Conservation (phyloP, 2,113 vertebrate genomes). For the Herpetotheres cachinnans region DNA sequence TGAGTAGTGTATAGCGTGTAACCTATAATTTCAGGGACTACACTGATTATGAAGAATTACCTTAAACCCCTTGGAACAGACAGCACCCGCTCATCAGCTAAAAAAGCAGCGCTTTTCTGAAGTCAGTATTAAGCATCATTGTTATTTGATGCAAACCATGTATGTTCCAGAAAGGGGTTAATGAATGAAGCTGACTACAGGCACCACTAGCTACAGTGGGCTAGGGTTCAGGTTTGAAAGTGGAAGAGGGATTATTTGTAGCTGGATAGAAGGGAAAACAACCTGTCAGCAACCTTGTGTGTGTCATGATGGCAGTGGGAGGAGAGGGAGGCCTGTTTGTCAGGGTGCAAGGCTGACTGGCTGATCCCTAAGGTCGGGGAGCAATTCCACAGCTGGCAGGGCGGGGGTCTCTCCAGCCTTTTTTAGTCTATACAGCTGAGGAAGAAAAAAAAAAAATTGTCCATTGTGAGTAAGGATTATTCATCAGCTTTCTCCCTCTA, state of each 20-base stretch:
- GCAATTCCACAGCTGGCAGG: background rate
- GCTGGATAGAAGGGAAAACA: background rate
- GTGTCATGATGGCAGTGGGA: background rate
- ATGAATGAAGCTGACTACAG: background rate
- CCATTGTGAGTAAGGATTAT: background rate
- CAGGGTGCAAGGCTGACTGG: background rate
- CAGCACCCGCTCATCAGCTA: background rate
- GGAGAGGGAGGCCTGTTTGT: background rate
- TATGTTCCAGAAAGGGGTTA: background rate
- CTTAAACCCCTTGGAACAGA: background rate
- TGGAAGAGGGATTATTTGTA: background rate
- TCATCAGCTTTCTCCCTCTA: background rate
- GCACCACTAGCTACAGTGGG: background rate
- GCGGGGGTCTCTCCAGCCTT: background rate
- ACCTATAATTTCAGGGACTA: background rate
- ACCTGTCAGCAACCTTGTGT: background rate
- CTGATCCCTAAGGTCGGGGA: background rate
- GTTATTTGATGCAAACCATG: background rate
- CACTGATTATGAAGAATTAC: background rate
- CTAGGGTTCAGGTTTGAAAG: background rate
- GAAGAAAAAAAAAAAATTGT: background rate
- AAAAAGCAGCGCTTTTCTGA: background rate
- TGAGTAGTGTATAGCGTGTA: background rate
- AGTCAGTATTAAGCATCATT: background rate
- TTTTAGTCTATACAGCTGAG: background rate